Percentiles rank a stretch among this genome's conserved stretches.
Evolutionary conservation across 30 jellyfish, hydroid and myxozoan genomes (phyloP).

Genomic region (Hydra vulgaris): DNA sequence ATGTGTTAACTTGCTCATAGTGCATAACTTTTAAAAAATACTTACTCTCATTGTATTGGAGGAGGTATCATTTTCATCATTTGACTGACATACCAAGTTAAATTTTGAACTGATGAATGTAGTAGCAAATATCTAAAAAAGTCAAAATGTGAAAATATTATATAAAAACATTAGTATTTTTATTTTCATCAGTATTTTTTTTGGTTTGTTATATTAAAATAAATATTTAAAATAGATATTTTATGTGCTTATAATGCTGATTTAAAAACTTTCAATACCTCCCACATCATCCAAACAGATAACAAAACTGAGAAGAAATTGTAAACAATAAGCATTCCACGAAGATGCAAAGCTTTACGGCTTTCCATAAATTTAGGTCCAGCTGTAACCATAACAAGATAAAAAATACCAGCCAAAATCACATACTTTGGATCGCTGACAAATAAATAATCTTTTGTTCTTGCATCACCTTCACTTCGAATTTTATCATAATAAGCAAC

Average conservation of each 20-base stretch:
- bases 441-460: slow-evolving; percentile 39
- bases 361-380: slow-evolving; percentile 93
- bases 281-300: slow-evolving; percentile 87
- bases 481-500: slow-evolving; percentile 16
- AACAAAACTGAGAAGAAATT: slow-evolving; percentile 66
- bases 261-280: no score
- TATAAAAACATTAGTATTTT: no score
- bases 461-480: slow-evolving; percentile 55
- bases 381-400: slow-evolving; percentile 45
- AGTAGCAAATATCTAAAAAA: slow-evolving; percentile 43
- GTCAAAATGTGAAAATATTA: no score
- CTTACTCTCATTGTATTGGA: slow-evolving; percentile 71
- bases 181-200: no score
- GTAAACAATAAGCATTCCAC: slow-evolving; percentile 65
- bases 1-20: no score
- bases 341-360: slow-evolving; percentile 50
- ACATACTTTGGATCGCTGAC: slow-evolving; percentile 55
- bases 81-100: slow-evolving; percentile 59
- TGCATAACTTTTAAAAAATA: no score
- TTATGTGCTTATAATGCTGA: no score
- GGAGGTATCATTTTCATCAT: slow-evolving; percentile 43
- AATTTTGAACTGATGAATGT: slow-evolving; percentile 59
- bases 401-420: slow-evolving; percentile 26
- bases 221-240: not conserved
- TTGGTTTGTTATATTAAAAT: not conserved